These are phyloP conservation scores for Zaprionus inermis DNA, from an alignment of 1,140 invertebrate species.

Conservation along the genomic window DNA sequence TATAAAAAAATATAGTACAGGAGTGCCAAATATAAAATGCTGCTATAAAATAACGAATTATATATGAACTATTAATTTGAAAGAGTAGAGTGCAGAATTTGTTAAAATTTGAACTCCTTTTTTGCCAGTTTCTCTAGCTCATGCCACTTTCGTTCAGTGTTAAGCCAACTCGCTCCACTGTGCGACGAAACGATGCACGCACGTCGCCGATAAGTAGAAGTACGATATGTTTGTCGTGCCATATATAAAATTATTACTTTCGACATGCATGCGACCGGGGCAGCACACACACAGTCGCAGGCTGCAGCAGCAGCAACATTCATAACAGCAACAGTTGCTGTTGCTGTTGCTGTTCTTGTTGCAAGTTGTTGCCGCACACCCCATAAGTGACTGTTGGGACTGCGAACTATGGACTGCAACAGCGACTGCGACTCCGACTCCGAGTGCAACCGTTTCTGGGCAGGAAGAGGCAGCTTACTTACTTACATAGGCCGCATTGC, in stretches of 20 bases:
- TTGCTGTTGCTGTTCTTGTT: constrained; percentile 23
- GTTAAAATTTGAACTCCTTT: background rate
- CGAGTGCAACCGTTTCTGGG: constrained; percentile 34
- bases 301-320: constrained; percentile 22
- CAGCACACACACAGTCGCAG: constrained; percentile 23
- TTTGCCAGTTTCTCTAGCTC: too few relatives aligned
- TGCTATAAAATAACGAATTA: too few relatives aligned
- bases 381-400: constrained; percentile 35
- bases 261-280: constrained; percentile 68
- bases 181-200: constrained; percentile 54
- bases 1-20: too few relatives aligned
- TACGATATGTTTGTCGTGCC: constrained; percentile 74
- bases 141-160: background rate
- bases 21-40: too few relatives aligned
- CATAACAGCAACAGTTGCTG: constrained; percentile 32
- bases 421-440: background rate
- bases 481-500: constrained; percentile 20
- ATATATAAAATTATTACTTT: constrained; percentile 82
- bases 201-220: constrained; percentile 77
- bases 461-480: constrained; percentile 40
- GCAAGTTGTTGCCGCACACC: constrained; percentile 43
- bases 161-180: background rate
- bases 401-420: constrained; percentile 32
- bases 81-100: too few relatives aligned
- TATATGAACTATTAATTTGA: too few relatives aligned